These are phyloP conservation scores for Pseudomyrmex gracilis DNA, from an alignment of 1,140 invertebrate species.

Conservation along the genomic window DNA sequence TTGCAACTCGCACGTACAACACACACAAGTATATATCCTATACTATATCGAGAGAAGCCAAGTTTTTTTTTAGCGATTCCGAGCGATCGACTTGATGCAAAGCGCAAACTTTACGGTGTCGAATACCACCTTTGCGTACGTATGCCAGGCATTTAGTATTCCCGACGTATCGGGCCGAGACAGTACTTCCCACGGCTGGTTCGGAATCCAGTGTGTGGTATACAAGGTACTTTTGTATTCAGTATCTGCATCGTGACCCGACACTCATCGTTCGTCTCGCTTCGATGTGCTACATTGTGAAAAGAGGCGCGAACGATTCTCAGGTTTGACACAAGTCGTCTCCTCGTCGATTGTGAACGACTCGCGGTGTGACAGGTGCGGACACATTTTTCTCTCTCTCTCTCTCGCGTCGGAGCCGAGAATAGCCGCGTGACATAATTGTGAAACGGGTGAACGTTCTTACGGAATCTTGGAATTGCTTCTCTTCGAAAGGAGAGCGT, in stretches of 20 bases:
- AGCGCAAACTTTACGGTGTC: slow-evolving; percentile 24
- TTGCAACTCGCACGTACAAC: not conserved
- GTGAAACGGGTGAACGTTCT: slow-evolving; percentile 2
- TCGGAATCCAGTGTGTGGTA: slow-evolving; percentile 78
- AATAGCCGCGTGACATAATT: slow-evolving; percentile 41
- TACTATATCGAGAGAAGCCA: slow-evolving; percentile 37
- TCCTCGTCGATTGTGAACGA: slow-evolving; percentile 8
- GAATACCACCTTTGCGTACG: slow-evolving; percentile 46
- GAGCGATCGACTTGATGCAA: slow-evolving; percentile 32
- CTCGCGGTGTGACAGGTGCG: slow-evolving; percentile 19
- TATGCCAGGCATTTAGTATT: slow-evolving; percentile 79
- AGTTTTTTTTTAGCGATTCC: slow-evolving; percentile 68
- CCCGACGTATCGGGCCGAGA: slow-evolving; percentile 74
- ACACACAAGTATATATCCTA: no score
- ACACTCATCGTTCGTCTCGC: slow-evolving; percentile 62
- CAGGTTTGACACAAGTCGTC: slow-evolving; percentile 39
- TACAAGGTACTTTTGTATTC: slow-evolving; percentile 75
- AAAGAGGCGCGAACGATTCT: slow-evolving; percentile 50
- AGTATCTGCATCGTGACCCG: slow-evolving; percentile 60
- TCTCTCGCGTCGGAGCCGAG: not conserved
- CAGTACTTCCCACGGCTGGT: slow-evolving; percentile 84
- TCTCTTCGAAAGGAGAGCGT: slow-evolving; percentile 2
- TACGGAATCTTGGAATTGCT: slow-evolving; percentile 5
- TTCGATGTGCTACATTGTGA: slow-evolving; percentile 64
- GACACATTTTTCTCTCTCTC: slow-evolving; percentile 5